phyloP scores from a whole-genome alignment of 1,140 invertebrate species.

The Drosophila tropicalis region DNA sequence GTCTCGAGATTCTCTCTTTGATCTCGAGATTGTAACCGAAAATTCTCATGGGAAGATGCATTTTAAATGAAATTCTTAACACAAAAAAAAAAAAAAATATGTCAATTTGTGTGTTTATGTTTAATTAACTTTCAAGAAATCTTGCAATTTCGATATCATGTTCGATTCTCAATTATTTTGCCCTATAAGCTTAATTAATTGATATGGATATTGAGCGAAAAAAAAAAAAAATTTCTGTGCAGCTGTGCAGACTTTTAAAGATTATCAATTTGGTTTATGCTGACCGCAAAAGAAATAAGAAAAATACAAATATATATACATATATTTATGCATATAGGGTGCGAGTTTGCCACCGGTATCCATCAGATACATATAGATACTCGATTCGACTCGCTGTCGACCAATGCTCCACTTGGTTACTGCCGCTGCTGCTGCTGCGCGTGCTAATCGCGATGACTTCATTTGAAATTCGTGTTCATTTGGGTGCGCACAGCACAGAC shows the following conservation, averaged over 20 bases:
- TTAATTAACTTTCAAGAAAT: background rate
- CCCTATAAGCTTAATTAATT: slow-evolving; percentile 24
- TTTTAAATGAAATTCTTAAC: background rate
- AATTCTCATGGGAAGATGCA: slow-evolving; percentile 22
- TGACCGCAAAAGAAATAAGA: background rate
- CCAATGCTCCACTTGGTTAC: background rate
- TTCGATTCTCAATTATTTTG: slow-evolving; percentile 11
- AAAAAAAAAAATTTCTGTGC: slow-evolving; percentile 4
- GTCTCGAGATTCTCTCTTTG: slow-evolving; percentile 2
- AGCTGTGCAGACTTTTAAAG: slow-evolving; percentile 11
- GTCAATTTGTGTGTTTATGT: background rate
- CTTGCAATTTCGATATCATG: background rate
- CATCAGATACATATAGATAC: slow-evolving; percentile 26
- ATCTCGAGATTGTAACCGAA: slow-evolving; percentile 11
- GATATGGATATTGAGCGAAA: background rate
- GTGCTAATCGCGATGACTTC: slow-evolving; percentile 58
- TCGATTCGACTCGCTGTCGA: slow-evolving; percentile 3
- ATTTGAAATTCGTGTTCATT: slow-evolving; percentile 34
- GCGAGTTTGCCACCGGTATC: slow-evolving; percentile 22
- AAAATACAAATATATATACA: too few relatives aligned
- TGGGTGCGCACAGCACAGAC: slow-evolving; percentile 11
- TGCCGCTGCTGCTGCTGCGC: slow-evolving; percentile 13
- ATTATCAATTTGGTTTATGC: slow-evolving; percentile 22
- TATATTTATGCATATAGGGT: slow-evolving; percentile 19
- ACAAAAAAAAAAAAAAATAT: background rate